A percentile compares a stretch with the other conserved stretches of the same genome.
These are phyloP conservation scores for Kryphioiulus occultus DNA, from an alignment of 2,888 invertebrate species.

Conservation along the genomic window DNA sequence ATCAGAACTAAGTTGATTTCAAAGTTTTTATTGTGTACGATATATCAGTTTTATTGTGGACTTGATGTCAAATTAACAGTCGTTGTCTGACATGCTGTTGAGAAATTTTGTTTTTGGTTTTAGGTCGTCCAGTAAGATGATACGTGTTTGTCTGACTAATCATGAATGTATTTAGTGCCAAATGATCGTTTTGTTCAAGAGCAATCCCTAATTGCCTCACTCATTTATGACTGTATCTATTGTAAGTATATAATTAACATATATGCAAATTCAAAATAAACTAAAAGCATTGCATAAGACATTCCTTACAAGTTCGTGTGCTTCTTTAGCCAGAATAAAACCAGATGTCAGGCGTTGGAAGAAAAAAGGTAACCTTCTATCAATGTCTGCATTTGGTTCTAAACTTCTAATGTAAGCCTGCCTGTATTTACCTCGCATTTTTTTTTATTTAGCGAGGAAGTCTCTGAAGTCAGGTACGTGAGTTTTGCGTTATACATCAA, in stretches of 20 bases:
- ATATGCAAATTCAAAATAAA: conserved; percentile 23
- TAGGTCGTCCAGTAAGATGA: neutral
- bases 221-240: conserved; percentile 12
- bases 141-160: neutral
- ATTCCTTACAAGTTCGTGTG: too few species aligned
- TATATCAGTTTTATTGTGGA: neutral
- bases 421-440: too few species aligned
- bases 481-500: too few species aligned
- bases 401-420: too few species aligned
- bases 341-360: too few species aligned
- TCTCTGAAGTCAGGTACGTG: too few species aligned
- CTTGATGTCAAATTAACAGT: neutral
- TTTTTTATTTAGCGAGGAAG: too few species aligned
- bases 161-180: conserved; percentile 14
- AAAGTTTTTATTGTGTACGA: conserved; percentile 11
- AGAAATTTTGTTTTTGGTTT: neutral
- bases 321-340: too few species aligned
- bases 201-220: conserved; percentile 22
- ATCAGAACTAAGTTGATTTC: conserved; percentile 12
- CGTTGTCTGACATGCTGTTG: neutral
- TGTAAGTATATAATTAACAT: conserved; percentile 23
- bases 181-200: conserved; percentile 6
- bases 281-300: neutral
- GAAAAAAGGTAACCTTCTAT: too few species aligned
- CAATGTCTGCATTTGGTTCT: too few species aligned